A percentile compares a stretch with the other conserved stretches of the same genome.
Evolutionary conservation across 2,113 vertebrate species (phyloP).

Genomic region (Neolamprologus sp.): DNA sequence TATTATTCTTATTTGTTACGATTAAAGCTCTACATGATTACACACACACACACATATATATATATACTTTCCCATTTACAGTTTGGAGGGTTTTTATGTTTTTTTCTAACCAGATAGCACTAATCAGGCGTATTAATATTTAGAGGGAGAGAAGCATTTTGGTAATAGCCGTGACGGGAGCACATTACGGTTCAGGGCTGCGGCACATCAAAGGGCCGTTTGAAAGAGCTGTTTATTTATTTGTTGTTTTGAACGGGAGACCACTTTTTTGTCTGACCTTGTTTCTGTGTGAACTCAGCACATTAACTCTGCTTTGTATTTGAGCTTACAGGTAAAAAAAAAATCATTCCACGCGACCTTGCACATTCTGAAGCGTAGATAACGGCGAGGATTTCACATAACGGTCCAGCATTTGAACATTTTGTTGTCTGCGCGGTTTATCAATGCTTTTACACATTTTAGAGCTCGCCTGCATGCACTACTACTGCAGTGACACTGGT

Average conservation of each 20-base stretch:
- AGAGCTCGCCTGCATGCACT: not conserved
- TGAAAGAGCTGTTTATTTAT: constrained; percentile 34
- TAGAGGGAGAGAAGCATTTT: not conserved
- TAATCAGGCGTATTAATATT: constrained; percentile 40
- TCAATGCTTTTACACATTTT: not conserved
- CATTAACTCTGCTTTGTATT: constrained; percentile 40
- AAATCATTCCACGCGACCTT: constrained; percentile 14
- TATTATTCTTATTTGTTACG: constrained; percentile 1
- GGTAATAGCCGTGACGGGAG: constrained; percentile 14
- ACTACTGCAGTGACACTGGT: not conserved
- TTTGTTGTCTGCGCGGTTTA: not conserved
- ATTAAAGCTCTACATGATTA: constrained; percentile 10
- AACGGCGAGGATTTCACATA: not conserved
- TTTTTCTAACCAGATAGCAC: not conserved
- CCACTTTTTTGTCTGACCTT: constrained; percentile 23
- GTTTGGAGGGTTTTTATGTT: not conserved
- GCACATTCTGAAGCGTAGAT: constrained; percentile 3
- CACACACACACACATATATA: not conserved
- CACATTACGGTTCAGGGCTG: constrained; percentile 13
- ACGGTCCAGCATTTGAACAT: not conserved
- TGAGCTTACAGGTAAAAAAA: constrained; percentile 1
- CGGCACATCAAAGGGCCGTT: constrained; percentile 39
- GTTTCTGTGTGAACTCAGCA: constrained; percentile 35
- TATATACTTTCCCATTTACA: not conserved
- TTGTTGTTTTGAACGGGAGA: constrained; percentile 27